Evolutionary conservation across 2,113 vertebrate genomes (phyloP).

Genomic region (Ictalurus punctatus): DNA sequence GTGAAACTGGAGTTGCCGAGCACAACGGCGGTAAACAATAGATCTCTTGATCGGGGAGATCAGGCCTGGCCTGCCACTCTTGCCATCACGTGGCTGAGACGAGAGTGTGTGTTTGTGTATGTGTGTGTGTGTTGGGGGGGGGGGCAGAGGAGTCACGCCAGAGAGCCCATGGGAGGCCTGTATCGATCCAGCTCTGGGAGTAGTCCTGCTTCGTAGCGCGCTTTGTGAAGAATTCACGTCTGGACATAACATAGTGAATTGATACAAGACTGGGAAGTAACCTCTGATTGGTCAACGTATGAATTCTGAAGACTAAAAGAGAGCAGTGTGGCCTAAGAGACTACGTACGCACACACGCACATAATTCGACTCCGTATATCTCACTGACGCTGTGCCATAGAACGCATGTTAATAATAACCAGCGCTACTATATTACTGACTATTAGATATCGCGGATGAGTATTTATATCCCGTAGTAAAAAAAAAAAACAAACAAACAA

Average conservation of each 20-base stretch:
- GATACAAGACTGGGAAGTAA: constrained; percentile 36
- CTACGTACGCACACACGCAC: not conserved
- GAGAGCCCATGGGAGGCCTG: constrained; percentile 49
- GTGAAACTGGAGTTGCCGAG: constrained; percentile 11
- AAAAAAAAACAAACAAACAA: not conserved
- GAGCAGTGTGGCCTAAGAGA: constrained; percentile 5
- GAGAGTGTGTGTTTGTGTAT: not conserved
- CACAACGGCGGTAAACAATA: constrained; percentile 40
- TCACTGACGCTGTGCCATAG: not conserved
- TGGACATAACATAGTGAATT: constrained; percentile 30
- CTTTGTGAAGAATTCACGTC: constrained; percentile 25
- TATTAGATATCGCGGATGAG: not conserved
- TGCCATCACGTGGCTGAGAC: constrained; percentile 32
- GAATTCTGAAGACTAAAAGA: constrained; percentile 2
- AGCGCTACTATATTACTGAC: not conserved
- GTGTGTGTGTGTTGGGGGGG: not conserved
- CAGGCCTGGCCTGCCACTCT: constrained; percentile 45
- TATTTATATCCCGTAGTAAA: not conserved
- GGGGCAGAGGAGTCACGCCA: not conserved
- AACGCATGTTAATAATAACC: not conserved
- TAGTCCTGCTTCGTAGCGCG: constrained; percentile 26
- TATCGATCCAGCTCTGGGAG: constrained; percentile 48
- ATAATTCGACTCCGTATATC: not conserved
- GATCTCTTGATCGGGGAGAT: constrained; percentile 23
- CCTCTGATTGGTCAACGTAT: not conserved